phyloP scores from a whole-genome alignment of 2,888 invertebrate species.

The Apotomis turbidana region DNA sequence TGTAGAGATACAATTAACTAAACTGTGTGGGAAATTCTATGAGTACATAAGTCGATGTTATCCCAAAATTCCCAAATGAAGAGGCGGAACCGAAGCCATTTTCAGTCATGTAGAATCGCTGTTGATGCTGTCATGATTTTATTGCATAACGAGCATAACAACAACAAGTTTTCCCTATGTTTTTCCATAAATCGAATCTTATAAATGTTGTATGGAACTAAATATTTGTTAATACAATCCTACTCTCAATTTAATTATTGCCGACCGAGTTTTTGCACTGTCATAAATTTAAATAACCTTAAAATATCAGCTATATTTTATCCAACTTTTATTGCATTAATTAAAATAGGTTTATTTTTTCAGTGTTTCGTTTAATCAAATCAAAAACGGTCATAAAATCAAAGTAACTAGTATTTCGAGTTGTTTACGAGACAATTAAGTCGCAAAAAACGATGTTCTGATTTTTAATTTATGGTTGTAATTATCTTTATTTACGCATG shows the following conservation, averaged over 20 bases:
- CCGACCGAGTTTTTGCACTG: background rate
- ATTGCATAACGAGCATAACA: too few species aligned
- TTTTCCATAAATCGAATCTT: too few species aligned
- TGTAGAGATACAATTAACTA: too few species aligned
- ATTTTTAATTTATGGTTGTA: conserved; percentile 30
- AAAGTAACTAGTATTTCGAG: conserved; percentile 23
- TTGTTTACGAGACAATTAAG: conserved; percentile 14
- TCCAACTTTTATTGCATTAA: conserved; percentile 3
- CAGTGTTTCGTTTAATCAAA: background rate
- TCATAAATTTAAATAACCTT: conserved; percentile 16
- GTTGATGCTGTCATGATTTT: too few species aligned
- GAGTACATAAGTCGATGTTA: too few species aligned
- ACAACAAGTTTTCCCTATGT: too few species aligned
- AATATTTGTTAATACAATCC: background rate
- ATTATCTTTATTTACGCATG: conserved; percentile 30
- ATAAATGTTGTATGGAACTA: background rate
- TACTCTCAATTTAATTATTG: background rate
- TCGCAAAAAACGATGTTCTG: conserved; percentile 9
- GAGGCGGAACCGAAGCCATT: too few species aligned
- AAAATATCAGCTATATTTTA: background rate
- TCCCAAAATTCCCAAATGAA: too few species aligned
- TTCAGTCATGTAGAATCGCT: too few species aligned
- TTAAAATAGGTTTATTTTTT: conserved; percentile 13
- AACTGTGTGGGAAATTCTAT: too few species aligned
- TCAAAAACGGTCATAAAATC: conserved; percentile 24